These are phyloP conservation scores for Cephus runcator DNA, from an alignment of 2,888 invertebrate genomes.

Conservation along the genomic window DNA sequence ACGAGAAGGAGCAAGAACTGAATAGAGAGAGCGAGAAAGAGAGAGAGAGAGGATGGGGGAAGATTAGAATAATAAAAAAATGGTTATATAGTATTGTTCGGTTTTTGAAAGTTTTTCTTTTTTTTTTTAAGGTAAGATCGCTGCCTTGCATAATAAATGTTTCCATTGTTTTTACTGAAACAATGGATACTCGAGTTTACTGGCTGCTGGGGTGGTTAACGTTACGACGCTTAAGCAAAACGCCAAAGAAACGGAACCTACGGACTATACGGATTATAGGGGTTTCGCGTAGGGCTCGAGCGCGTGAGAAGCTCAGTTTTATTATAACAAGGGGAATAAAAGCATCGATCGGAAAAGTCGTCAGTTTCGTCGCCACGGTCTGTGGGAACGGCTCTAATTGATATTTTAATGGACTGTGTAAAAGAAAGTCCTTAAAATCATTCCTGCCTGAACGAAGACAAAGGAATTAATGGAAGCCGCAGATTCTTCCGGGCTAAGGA, in stretches of 20 bases:
- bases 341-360: slow-evolving; percentile 25
- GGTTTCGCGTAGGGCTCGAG: slow-evolving; percentile 31
- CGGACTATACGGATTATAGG: slow-evolving; percentile 15
- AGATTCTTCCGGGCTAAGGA: slow-evolving; percentile 35
- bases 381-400: slow-evolving; percentile 47
- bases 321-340: slow-evolving; percentile 27
- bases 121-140: slow-evolving; percentile 13
- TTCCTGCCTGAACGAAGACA: slow-evolving; percentile 52
- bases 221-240: not conserved
- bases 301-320: slow-evolving; percentile 25
- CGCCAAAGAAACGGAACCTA: slow-evolving; percentile 11
- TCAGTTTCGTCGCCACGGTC: slow-evolving; percentile 12
- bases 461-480: slow-evolving; percentile 64
- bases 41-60: not conserved
- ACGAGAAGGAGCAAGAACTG: not conserved
- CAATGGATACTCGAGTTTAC: slow-evolving; percentile 39
- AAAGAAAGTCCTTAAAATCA: slow-evolving; percentile 54
- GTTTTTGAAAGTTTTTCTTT: slow-evolving; percentile 15
- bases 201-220: slow-evolving; percentile 29
- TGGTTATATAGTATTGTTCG: slow-evolving; percentile 10
- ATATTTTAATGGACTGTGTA: slow-evolving; percentile 61
- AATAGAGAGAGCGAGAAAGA: not conserved
- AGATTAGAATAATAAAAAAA: not conserved
- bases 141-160: slow-evolving; percentile 10
- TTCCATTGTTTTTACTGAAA: slow-evolving; percentile 33